Percentiles rank a stretch among this genome's conserved stretches.
Conservation (phyloP, 2,888 invertebrate species). For the Tortricodes alternella region DNA sequence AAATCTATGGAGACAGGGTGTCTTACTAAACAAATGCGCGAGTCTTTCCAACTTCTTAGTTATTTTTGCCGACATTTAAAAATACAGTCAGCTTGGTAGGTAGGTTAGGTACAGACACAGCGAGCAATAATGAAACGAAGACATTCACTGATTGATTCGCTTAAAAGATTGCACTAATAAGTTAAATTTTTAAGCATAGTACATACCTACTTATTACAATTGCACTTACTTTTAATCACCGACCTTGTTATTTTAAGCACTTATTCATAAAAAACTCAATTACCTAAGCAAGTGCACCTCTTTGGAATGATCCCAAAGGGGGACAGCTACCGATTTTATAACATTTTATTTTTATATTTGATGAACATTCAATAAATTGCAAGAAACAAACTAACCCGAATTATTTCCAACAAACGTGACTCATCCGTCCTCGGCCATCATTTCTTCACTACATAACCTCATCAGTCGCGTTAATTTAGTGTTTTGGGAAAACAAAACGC, state of each 20-base stretch:
- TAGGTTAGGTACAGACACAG: neutral
- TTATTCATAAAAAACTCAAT: no score
- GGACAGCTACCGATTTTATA: no score
- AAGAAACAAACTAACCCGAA: no score
- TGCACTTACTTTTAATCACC: neutral
- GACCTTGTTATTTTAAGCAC: no score
- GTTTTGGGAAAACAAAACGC: conserved; percentile 75
- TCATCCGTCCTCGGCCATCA: neutral
- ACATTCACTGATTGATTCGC: neutral
- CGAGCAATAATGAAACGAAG: conserved; percentile 7
- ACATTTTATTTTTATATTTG: no score
- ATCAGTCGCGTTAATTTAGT: conserved; percentile 59
- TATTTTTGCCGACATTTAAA: conserved; percentile 59
- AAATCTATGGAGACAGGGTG: conserved; percentile 13
- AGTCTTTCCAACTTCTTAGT: conserved; percentile 61
- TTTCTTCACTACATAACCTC: conserved; percentile 50
- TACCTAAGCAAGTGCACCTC: no score
- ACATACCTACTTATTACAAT: neutral
- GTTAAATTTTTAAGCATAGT: neutral
- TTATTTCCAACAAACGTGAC: neutral
- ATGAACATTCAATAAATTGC: no score
- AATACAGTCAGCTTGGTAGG: conserved; percentile 48
- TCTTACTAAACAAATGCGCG: conserved; percentile 45
- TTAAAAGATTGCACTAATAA: neutral
- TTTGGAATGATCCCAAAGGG: no score